These are phyloP conservation scores for Rhynchopsitta pachyrhyncha DNA, from an alignment of 2,113 vertebrate genomes.

Conservation along the genomic window DNA sequence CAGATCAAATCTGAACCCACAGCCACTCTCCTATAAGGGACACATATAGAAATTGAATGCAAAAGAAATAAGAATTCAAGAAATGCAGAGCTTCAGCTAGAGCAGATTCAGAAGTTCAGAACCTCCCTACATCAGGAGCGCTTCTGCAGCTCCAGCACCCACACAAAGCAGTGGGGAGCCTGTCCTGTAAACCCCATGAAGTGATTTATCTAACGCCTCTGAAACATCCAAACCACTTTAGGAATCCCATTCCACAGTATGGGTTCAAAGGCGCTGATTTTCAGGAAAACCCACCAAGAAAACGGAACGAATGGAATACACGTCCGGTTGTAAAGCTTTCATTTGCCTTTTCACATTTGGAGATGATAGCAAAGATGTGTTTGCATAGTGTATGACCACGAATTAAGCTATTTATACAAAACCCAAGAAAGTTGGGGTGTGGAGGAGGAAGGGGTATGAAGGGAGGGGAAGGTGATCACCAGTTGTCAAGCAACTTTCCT, in stretches of 20 bases:
- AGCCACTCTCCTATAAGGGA: not conserved
- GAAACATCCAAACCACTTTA: not conserved
- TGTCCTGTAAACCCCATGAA: not conserved
- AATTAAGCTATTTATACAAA: not conserved
- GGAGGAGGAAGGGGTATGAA: not conserved
- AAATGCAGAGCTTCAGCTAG: not conserved
- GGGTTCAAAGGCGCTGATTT: not conserved
- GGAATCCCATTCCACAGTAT: not conserved
- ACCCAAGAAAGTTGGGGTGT: not conserved
- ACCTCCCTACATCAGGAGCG: not conserved
- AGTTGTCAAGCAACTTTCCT: not conserved
- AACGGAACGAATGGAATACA: not conserved
- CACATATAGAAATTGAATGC: not conserved
- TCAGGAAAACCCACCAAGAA: not conserved
- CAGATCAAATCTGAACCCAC: not conserved
- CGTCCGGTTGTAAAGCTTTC: not conserved
- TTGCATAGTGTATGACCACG: rapidly evolving
- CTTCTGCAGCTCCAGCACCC: not conserved
- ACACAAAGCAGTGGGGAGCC: not conserved
- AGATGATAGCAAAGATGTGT: not conserved
- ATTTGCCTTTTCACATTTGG: not conserved
- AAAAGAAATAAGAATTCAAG: not conserved
- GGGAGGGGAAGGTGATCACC: not conserved
- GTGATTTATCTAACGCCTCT: not conserved
- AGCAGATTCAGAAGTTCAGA: not conserved